phyloP scores from a whole-genome alignment of 2,113 vertebrate species.

The Pycnonotus jocosus region DNA sequence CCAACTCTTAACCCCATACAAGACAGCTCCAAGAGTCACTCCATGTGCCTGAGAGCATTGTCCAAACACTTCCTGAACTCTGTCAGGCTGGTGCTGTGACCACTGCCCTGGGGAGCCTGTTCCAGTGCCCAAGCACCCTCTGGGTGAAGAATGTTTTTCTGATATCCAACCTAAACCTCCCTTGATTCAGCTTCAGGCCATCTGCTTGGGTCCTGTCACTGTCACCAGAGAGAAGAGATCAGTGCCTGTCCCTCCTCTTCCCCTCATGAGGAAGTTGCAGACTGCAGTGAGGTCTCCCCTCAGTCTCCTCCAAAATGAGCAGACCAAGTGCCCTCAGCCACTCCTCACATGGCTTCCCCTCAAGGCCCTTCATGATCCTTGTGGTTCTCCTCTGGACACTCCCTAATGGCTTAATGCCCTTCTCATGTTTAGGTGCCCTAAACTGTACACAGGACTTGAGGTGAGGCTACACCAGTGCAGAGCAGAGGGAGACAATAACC shows the following conservation, averaged over 20 bases:
- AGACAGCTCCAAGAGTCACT: background rate
- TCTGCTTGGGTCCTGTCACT: rapidly evolving
- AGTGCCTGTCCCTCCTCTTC: background rate
- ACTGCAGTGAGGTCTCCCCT: rapidly evolving
- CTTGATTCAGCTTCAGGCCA: background rate
- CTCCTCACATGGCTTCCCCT: background rate
- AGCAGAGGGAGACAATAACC: background rate
- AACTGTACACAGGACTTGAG: background rate
- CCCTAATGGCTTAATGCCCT: background rate
- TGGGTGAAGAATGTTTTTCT: background rate
- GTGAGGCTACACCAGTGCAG: background rate
- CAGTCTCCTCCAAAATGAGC: background rate
- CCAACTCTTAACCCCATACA: background rate
- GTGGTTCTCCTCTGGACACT: background rate
- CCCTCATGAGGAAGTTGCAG: rapidly evolving
- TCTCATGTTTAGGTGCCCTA: background rate
- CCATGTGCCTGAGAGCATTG: rapidly evolving
- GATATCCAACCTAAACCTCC: rapidly evolving
- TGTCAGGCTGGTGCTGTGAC: background rate
- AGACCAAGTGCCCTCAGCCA: rapidly evolving
- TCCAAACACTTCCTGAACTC: background rate
- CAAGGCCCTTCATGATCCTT: background rate
- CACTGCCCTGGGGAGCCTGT: background rate
- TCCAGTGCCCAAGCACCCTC: rapidly evolving
- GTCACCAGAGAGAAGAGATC: background rate